phyloP scores from a whole-genome alignment of 2,888 invertebrate genomes.

The Deilephila elpenor region DNA sequence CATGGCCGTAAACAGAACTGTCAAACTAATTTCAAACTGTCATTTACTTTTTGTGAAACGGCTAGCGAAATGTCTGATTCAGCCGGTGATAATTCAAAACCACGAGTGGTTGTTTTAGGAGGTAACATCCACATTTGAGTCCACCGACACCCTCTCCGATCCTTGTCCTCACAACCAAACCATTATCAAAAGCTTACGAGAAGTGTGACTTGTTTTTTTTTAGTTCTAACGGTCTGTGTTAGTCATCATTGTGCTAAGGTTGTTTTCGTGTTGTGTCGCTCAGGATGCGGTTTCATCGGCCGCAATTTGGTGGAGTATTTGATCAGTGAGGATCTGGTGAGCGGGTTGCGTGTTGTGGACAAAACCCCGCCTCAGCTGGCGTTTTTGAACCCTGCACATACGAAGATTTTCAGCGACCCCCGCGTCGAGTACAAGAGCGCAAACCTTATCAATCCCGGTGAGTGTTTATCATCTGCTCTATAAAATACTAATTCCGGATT shows the following conservation, averaged over 20 bases:
- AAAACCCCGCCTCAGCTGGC: conserved; percentile 97
- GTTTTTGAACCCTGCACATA: conserved; percentile 92
- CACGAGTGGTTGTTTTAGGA: conserved; percentile 78
- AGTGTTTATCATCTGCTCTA: conserved; percentile 49
- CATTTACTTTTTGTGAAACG: conserved; percentile 60
- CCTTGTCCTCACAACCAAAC: neutral
- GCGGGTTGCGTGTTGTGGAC: conserved; percentile 92
- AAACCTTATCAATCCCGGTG: conserved; percentile 95
- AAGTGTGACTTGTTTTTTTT: conserved; percentile 45
- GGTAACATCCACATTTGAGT: conserved; percentile 56
- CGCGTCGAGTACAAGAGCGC: conserved; percentile 95
- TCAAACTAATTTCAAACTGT: conserved; percentile 43
- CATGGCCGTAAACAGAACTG: conserved; percentile 34
- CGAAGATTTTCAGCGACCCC: conserved; percentile 89
- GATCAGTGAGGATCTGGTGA: conserved; percentile 90
- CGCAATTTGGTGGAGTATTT: conserved; percentile 93
- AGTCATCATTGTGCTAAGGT: conserved; percentile 68
- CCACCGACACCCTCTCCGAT: neutral
- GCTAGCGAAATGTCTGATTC: conserved; percentile 74
- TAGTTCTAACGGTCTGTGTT: conserved; percentile 75
- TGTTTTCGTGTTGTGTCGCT: conserved; percentile 55
- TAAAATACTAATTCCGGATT: neutral
- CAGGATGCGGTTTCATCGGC: conserved; percentile 97
- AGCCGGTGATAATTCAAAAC: conserved; percentile 79
- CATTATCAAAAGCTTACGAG: conserved; percentile 18